phyloP scores from a whole-genome alignment of 2,797 vertebrate genomes.

The Philypnodon macrostomus region DNA sequence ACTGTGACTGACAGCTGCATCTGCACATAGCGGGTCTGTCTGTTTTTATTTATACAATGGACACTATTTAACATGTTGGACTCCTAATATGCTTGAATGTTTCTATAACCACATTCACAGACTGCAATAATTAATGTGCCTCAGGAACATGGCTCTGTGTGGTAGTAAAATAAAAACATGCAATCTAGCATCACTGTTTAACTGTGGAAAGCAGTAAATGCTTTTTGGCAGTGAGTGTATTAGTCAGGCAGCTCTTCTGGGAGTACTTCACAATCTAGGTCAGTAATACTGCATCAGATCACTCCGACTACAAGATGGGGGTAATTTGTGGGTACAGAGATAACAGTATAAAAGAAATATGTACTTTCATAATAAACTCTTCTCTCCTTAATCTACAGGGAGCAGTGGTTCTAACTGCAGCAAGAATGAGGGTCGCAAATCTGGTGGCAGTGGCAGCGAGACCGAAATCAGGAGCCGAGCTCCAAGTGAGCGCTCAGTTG shows the following conservation, averaged over 20 bases:
- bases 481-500: constrained; percentile 81
- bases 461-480: constrained; percentile 86
- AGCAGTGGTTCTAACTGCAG: constrained; percentile 96
- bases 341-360: background rate
- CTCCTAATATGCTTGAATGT: background rate
- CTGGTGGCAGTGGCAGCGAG: constrained; percentile 88
- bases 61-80: constrained; percentile 1
- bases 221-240: constrained; percentile 35
- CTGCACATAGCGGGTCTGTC: constrained; percentile 27
- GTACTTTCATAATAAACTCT: background rate
- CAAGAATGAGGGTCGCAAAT: constrained; percentile 86
- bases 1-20: constrained; percentile 46
- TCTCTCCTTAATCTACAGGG: constrained; percentile 69
- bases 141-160: constrained; percentile 20
- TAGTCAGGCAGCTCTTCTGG: constrained; percentile 49
- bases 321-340: constrained; percentile 7
- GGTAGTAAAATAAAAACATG: constrained; percentile 40
- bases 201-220: constrained; percentile 27
- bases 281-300: constrained; percentile 30
- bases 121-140: constrained; percentile 3
- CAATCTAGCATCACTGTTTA: constrained; percentile 30
- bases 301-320: constrained; percentile 16
- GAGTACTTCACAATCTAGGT: constrained; percentile 46
- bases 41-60: constrained; percentile 23
- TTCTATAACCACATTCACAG: constrained; percentile 1